Evolutionary conservation across 2,888 invertebrate species (phyloP).

Genomic region (Parascotia fuliginaria): DNA sequence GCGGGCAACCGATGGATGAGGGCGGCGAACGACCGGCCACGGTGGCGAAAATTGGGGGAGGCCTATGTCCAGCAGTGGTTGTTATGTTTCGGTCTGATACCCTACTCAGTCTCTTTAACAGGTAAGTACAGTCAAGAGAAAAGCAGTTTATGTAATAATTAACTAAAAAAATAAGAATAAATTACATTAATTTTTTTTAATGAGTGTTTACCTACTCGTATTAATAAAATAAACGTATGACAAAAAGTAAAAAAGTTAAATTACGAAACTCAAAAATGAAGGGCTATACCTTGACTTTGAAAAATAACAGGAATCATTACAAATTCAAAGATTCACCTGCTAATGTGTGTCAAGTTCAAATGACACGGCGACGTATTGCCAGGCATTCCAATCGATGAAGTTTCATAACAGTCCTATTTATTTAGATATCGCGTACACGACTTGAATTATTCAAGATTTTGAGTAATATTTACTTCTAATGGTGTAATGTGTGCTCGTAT

Average conservation of each 20-base stretch:
- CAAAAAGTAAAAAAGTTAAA: not conserved
- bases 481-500: not conserved
- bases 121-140: no score
- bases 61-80: no score
- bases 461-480: slow-evolving; percentile 4
- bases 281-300: slow-evolving; percentile 6
- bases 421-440: slow-evolving; percentile 9
- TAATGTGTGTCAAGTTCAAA: slow-evolving; percentile 35
- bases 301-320: not conserved
- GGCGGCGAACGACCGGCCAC: no score
- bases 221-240: not conserved
- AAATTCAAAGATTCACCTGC: slow-evolving; percentile 9
- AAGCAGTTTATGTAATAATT: no score
- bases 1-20: no score
- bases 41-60: no score
- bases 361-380: slow-evolving; percentile 15
- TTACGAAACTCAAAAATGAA: not conserved
- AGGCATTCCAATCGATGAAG: slow-evolving; percentile 31
- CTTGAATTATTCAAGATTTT: slow-evolving; percentile 18
- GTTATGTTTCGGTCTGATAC: no score
- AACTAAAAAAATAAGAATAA: no score
- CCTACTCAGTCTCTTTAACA: no score
- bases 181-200: no score
- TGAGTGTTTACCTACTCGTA: no score
- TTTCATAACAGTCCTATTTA: slow-evolving; percentile 16